These are phyloP conservation scores for Lasioglossum pauxillum DNA, from an alignment of 2,888 invertebrate genomes.

Conservation along the genomic window DNA sequence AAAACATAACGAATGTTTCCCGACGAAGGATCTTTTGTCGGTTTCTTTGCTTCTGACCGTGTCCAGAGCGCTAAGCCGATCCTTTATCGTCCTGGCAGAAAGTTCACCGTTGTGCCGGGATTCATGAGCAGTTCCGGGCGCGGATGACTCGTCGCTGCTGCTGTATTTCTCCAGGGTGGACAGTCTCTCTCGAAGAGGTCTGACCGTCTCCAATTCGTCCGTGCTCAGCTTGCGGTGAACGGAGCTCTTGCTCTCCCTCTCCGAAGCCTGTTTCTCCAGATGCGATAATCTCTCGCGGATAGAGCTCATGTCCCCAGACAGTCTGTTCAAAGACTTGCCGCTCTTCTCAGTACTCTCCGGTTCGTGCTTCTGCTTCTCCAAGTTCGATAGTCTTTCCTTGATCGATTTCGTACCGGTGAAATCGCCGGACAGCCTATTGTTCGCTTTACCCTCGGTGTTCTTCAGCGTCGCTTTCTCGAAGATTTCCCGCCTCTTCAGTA, in stretches of 20 bases:
- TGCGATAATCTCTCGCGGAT: constrained; percentile 88
- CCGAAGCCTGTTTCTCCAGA: constrained; percentile 86
- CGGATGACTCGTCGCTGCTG: constrained; percentile 71
- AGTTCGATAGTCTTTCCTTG: constrained; percentile 89
- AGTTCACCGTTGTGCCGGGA: constrained; percentile 72
- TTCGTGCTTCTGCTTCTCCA: constrained; percentile 89
- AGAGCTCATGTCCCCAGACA: constrained; percentile 88
- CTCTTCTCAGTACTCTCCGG: constrained; percentile 83
- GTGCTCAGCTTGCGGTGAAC: constrained; percentile 68
- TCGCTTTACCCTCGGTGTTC: constrained; percentile 67
- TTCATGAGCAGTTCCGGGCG: constrained; percentile 56
- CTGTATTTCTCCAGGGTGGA: constrained; percentile 78
- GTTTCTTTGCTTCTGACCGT: constrained; percentile 85
- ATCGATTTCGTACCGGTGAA: constrained; percentile 89
- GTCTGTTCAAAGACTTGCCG: constrained; percentile 82
- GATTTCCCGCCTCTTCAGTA: constrained; percentile 92
- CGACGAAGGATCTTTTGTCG: constrained; percentile 70
- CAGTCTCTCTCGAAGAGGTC: constrained; percentile 78
- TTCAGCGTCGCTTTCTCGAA: constrained; percentile 89
- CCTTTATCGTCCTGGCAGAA: constrained; percentile 82
- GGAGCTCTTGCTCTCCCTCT: constrained; percentile 74
- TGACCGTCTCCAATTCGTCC: constrained; percentile 76
- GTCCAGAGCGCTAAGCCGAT: constrained; percentile 86
- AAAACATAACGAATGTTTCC: constrained; percentile 77
- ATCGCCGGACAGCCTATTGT: constrained; percentile 86